Percentiles rank a stretch among this genome's conserved stretches.
phyloP scores from a whole-genome alignment of 2,888 invertebrate species.

The Eremobia ochroleuca region DNA sequence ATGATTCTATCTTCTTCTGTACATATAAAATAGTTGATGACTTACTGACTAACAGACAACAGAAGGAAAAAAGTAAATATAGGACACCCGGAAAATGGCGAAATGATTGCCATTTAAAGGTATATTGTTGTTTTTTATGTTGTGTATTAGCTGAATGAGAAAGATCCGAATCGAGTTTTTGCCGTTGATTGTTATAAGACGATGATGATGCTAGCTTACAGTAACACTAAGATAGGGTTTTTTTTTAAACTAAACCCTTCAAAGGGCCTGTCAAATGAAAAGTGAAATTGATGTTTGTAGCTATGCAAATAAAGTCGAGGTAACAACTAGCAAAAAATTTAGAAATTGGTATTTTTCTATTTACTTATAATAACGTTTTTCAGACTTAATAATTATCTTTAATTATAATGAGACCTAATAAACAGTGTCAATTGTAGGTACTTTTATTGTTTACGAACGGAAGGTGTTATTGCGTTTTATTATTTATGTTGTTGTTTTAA shows the following conservation, averaged over 20 bases:
- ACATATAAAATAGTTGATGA: not conserved
- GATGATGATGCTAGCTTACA: no score
- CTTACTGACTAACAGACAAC: no score
- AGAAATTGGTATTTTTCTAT: slow-evolving; percentile 10
- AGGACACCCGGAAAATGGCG: no score
- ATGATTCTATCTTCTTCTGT: not conserved
- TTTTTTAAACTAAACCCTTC: not conserved
- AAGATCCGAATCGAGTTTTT: no score
- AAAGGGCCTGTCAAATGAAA: not conserved
- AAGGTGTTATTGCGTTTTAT: slow-evolving; percentile 26
- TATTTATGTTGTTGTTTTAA: not conserved
- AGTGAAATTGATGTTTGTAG: not conserved
- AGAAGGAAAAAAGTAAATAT: not conserved
- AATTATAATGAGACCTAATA: slow-evolving; percentile 3
- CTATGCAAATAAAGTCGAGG: no score
- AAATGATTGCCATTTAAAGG: no score
- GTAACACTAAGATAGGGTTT: not conserved
- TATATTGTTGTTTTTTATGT: no score
- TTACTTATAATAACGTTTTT: slow-evolving; percentile 16
- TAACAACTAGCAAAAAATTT: not conserved
- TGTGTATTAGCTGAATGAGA: not conserved
- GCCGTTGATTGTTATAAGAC: not conserved
- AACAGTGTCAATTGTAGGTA: slow-evolving; percentile 13
- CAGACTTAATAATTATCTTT: slow-evolving; percentile 20
- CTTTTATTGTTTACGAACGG: slow-evolving; percentile 29